A percentile compares a stretch with the other conserved stretches of the same genome.
Evolutionary conservation across 2,888 invertebrate species (phyloP).

Genomic region (Limnephilus rhombicus): DNA sequence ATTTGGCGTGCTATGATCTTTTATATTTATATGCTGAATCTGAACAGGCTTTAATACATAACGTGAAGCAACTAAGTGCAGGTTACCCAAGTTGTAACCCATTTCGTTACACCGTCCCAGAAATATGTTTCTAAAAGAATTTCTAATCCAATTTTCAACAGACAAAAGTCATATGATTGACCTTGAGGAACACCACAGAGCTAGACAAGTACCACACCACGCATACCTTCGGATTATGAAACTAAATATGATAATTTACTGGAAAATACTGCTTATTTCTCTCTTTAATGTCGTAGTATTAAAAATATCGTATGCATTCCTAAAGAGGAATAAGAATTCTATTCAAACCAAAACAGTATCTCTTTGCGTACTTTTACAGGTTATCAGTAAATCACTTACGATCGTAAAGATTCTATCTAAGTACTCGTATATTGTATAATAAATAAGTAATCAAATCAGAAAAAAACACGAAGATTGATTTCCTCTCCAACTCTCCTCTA

Average conservation of each 20-base stretch:
- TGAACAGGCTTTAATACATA: too few relatives aligned
- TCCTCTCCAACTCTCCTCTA: neutral
- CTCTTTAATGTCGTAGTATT: neutral
- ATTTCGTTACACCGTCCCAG: neutral
- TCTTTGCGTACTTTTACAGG: neutral
- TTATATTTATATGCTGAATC: too few relatives aligned
- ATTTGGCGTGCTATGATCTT: too few relatives aligned
- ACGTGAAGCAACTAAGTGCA: neutral
- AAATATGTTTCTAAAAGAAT: neutral
- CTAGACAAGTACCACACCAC: neutral
- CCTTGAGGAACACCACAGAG: neutral
- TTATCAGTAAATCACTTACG: neutral
- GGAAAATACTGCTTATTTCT: neutral
- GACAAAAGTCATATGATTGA: neutral
- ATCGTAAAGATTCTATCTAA: neutral
- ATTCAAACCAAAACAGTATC: neutral
- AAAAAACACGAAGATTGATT: neutral
- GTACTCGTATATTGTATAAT: too few relatives aligned
- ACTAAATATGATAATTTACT: neutral
- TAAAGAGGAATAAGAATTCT: neutral
- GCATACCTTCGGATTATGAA: neutral
- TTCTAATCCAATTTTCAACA: neutral
- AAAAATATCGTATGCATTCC: neutral
- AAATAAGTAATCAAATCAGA: neutral
- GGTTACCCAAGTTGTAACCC: neutral